phyloP scores from a whole-genome alignment of 2,888 invertebrate species.

The Saturnia japonica region DNA sequence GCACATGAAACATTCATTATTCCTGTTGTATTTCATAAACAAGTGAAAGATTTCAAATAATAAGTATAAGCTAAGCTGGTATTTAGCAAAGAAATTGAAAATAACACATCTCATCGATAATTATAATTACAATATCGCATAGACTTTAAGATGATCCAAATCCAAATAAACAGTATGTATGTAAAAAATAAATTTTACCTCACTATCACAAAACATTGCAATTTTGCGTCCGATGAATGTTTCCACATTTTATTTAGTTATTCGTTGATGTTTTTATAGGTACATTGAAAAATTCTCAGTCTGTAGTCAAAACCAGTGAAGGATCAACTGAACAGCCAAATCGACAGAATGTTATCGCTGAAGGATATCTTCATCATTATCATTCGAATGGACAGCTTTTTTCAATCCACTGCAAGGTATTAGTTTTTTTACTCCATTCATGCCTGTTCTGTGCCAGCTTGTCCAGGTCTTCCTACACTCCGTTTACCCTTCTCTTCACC shows the following conservation, averaged over 20 bases:
- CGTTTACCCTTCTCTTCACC: too few relatives aligned
- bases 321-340: background rate
- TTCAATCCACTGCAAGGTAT: too few relatives aligned
- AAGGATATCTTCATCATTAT: too few relatives aligned
- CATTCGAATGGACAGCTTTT: too few relatives aligned
- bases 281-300: background rate
- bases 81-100: background rate
- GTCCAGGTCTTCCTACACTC: too few relatives aligned
- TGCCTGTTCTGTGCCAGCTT: too few relatives aligned
- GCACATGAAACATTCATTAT: background rate
- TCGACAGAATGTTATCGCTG: too few relatives aligned
- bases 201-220: background rate
- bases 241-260: background rate
- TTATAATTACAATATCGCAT: background rate
- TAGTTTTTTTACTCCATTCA: too few relatives aligned
- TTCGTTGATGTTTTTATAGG: constrained; percentile 2
- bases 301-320: background rate
- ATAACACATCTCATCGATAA: background rate
- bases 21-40: constrained; percentile 15
- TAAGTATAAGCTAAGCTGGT: too few relatives aligned
- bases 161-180: background rate
- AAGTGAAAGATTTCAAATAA: background rate
- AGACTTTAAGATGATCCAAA: too few relatives aligned
- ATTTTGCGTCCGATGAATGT: background rate
- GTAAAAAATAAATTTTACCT: background rate